These are phyloP conservation scores for Lasioglossum malachurum DNA, from an alignment of 2,888 invertebrate species.

Conservation along the genomic window DNA sequence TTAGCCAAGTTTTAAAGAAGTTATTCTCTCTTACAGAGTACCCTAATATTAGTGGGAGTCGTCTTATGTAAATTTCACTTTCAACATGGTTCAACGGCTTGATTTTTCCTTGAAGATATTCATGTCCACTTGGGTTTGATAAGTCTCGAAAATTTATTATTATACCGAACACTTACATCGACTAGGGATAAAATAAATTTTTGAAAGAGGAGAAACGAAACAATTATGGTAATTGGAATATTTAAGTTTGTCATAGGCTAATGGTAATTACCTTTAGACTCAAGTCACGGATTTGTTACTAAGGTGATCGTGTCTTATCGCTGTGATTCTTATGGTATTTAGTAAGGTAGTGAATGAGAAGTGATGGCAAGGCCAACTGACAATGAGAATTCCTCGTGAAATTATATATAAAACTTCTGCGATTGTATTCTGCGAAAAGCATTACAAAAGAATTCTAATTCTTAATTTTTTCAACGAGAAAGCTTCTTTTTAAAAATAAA, in stretches of 20 bases:
- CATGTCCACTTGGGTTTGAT: background rate
- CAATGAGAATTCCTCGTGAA: constrained; percentile 5
- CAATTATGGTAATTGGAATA: background rate
- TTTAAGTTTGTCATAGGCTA: background rate
- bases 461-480: background rate
- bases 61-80: background rate
- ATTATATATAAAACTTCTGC: too few relatives aligned
- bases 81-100: background rate
- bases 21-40: background rate
- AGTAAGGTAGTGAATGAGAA: background rate
- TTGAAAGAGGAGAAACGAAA: background rate
- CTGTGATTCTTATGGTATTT: background rate
- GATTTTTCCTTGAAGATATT: background rate
- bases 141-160: background rate
- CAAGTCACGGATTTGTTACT: background rate
- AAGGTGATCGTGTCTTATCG: background rate
- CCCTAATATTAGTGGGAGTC: background rate
- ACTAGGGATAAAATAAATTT: background rate
- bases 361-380: background rate
- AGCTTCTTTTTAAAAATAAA: background rate
- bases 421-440: too few relatives aligned
- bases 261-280: background rate
- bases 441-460: background rate
- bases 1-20: background rate
- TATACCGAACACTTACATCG: background rate